A percentile compares a stretch with the other conserved stretches of the same genome.
phyloP scores from a whole-genome alignment of 2,888 invertebrate species.

The Aphrophora alni region DNA sequence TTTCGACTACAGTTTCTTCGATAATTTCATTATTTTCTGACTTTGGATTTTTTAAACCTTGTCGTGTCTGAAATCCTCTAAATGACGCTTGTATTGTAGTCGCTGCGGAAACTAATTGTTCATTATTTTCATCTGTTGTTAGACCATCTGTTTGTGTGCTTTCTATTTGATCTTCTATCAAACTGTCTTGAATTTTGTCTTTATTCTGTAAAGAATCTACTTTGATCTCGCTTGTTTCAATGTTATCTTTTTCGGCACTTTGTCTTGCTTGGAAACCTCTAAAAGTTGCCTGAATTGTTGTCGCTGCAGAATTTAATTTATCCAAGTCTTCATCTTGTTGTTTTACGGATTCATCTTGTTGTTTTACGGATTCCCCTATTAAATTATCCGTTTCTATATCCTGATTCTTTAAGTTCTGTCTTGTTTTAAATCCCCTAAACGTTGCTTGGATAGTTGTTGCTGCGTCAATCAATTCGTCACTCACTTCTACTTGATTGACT shows the following conservation, averaged over 20 bases:
- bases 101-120: conserved; percentile 57
- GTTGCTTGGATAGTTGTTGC: conserved; percentile 45
- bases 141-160: background rate
- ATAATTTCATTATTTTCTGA: background rate
- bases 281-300: conserved; percentile 64
- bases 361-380: background rate
- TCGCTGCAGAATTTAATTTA: conserved; percentile 57
- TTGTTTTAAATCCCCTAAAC: conserved; percentile 45
- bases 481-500: background rate
- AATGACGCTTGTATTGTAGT: conserved; percentile 65
- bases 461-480: background rate
- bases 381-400: background rate
- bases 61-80: conserved; percentile 59
- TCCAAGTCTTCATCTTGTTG: background rate
- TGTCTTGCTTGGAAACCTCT: conserved; percentile 59
- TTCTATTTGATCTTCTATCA: too few species aligned
- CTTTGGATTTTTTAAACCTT: conserved; percentile 35
- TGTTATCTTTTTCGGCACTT: conserved; percentile 23
- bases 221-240: conserved; percentile 7
- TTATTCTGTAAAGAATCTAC: background rate
- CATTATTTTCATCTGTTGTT: background rate
- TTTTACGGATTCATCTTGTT: background rate
- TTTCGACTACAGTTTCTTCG: conserved; percentile 36
- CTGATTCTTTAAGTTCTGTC: conserved; percentile 38
- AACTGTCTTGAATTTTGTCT: background rate